Base-by-base conservation (phyloP, 2,113 vertebrate species). In the Syngnathus scovelli region DNA sequence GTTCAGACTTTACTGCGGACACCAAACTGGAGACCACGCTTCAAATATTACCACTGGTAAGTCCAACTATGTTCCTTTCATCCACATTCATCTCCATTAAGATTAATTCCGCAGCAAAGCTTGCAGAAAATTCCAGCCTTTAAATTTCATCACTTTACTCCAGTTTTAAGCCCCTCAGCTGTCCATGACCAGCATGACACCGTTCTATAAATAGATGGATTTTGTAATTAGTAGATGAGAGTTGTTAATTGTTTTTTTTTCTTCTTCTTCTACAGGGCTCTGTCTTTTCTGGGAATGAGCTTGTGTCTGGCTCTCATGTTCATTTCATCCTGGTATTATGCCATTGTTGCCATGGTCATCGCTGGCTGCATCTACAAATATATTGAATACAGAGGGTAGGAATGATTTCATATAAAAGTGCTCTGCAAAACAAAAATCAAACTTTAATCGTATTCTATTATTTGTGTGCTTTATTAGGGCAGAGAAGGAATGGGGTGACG, bases 401-500 rank as follows among this genome's bases (percentile, higher is more conserved):
- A 82, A 23, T 13, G 2, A 6, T n/a, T 52, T 52, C 33, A 13
- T 41, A 54, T 54, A 11, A 8, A 33, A 33, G 27, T 33, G 27
- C 3, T 33, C 27, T 33, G 27, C 27, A 33, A 33, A 33, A 33
- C 27, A 33, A 33, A 33, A 33, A 33, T 33, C 27, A 33, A 33
- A 33, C 27, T 33, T 33, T 33, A 33, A 33, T 33, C 1, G 10
- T 54, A 11, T 54, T 27, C 21, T 5, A 7, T 33, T 56, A 66
- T 39, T 36, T 51, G 16, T 71, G 27, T 23, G 0, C 43, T 62
- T 61, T 61, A 27, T 61, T 27, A 98, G 96, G 76, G 96, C 96
- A 0, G 96, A 99, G 89, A 98, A 99, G 75, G 96, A 99, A 75
- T 99, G 96, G 96, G 96, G 96, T 0, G 96, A 99, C 8, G 96